A percentile compares a stretch with the other conserved stretches of the same genome.
Conservation (phyloP, 1,140 invertebrate species). For the Pissodes strobi region DNA sequence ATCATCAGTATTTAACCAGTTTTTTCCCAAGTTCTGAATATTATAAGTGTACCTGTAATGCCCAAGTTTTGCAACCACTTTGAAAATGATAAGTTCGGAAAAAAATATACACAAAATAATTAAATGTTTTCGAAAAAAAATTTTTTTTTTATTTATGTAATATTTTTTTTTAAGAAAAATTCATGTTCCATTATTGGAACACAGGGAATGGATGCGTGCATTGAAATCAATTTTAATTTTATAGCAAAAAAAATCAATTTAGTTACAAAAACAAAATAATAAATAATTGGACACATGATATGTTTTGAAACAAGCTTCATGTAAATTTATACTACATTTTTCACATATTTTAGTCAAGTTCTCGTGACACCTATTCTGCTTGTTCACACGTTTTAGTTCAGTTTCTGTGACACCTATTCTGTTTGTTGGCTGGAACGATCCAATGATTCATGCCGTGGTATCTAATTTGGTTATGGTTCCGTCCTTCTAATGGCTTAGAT, state of each 20-base stretch:
- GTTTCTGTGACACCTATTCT: slow-evolving; percentile 19
- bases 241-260: not conserved
- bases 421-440: slow-evolving; percentile 21
- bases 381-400: slow-evolving; percentile 15
- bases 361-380: slow-evolving; percentile 2
- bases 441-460: slow-evolving; percentile 15
- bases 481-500: slow-evolving; percentile 8
- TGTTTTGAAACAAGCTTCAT: no score
- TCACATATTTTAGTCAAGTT: no score
- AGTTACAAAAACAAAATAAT: no score
- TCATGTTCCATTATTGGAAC: not conserved
- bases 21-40: no score
- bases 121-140: no score
- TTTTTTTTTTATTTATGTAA: no score
- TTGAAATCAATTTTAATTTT: slow-evolving; percentile 8
- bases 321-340: no score
- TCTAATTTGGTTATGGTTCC: slow-evolving; percentile 7
- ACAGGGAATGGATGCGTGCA: slow-evolving; percentile 25
- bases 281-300: slow-evolving; percentile 4
- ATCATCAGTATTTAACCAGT: no score
- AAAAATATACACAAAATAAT: no score
- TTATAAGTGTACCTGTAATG: no score
- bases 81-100: no score
- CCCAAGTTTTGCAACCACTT: no score
- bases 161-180: not conserved